Evolutionary conservation across 2,797 vertebrate species (phyloP), one percentile per base, ranked within the genome.

Genomic region (Hozukius guyotensis): DNA sequence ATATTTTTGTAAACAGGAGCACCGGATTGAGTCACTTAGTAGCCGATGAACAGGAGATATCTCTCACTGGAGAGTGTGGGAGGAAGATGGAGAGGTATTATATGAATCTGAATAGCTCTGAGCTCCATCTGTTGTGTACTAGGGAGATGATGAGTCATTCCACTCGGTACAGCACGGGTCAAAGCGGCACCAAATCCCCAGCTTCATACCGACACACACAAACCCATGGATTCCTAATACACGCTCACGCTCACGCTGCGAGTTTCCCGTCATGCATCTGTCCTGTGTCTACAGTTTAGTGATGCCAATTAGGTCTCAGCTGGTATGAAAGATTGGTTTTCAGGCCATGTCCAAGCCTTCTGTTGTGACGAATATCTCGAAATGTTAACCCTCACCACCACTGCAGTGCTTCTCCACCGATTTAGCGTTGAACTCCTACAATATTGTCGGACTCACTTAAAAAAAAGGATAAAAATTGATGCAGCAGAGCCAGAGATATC

Each of bases 71-170:
- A 12, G 60, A 65, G 84, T 57, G 91, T 92, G 86, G 91, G 90
- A 87, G 79, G 86, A 72, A 20, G 36, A 88, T 86, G 76, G 68
- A 87, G 80, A 78, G 82, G 74, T 87, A 88, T 91, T 85, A 79
- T 83, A 75, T 80, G 83, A 88, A 82, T 85, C 68, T 83, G 83
- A 90, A 88, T 81, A 83, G 79, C 90, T 83, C 80, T 32, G 63
- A 87, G 85, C 87, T 90, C 90, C 92, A 92, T 93, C 92, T 93
- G 92, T 82, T 88, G 87, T 80, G 87, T 82, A 64, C 83, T 81
- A 59, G 53, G 62, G 83, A 84, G 77, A 88, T 74, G 91, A 87
- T 93, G 90, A 92, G 88, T 93, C 92, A 92, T 55, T 83, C 57
- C 2, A 34, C 79, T 80, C 42, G 78, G 74, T 87, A 42, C 66